Conservation (phyloP, 30 jellyfish, hydroid and myxozoan genomes). For the Aurelia sp. region DNA sequence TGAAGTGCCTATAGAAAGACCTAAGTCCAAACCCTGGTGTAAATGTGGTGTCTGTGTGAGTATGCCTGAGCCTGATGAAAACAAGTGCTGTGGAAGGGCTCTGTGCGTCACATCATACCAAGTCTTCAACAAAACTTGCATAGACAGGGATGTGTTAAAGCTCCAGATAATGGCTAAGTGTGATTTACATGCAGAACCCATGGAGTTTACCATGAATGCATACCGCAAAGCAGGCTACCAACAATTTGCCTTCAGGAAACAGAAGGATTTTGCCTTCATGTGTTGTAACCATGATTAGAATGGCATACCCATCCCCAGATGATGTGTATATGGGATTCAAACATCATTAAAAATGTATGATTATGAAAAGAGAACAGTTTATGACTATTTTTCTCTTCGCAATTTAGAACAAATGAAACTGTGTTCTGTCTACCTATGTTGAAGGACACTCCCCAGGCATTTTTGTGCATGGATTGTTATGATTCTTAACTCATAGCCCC, state of each 20-base stretch:
- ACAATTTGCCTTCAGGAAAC: slow-evolving; percentile 32
- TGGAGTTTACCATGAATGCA: slow-evolving; percentile 8
- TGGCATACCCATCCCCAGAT: slow-evolving; percentile 5
- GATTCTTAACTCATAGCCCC: too few species aligned
- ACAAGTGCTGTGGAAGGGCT: slow-evolving; percentile 13
- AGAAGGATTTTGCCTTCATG: slow-evolving; percentile 38
- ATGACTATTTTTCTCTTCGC: too few species aligned
- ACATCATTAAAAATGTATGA: background rate
- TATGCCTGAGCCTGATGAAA: slow-evolving; percentile 18
- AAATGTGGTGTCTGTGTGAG: slow-evolving; percentile 22
- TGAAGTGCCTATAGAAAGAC: background rate
- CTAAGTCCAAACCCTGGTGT: slow-evolving; percentile 22
- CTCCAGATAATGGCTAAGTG: slow-evolving; percentile 17
- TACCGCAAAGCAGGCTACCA: slow-evolving; percentile 32
- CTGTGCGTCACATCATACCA: slow-evolving; percentile 20
- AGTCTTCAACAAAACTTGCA: slow-evolving; percentile 9
- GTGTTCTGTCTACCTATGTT: too few species aligned
- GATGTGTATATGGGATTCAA: slow-evolving; percentile 23
- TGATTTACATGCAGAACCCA: slow-evolving; percentile 19
- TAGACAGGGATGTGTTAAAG: slow-evolving; percentile 8
- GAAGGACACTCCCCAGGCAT: too few species aligned
- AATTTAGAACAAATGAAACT: too few species aligned
- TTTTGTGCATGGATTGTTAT: too few species aligned
- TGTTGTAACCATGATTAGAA: slow-evolving; percentile 18
- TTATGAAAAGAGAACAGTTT: background rate